Evolutionary conservation across 2,113 vertebrate species (phyloP).

Genomic region (Gavia stellata): DNA sequence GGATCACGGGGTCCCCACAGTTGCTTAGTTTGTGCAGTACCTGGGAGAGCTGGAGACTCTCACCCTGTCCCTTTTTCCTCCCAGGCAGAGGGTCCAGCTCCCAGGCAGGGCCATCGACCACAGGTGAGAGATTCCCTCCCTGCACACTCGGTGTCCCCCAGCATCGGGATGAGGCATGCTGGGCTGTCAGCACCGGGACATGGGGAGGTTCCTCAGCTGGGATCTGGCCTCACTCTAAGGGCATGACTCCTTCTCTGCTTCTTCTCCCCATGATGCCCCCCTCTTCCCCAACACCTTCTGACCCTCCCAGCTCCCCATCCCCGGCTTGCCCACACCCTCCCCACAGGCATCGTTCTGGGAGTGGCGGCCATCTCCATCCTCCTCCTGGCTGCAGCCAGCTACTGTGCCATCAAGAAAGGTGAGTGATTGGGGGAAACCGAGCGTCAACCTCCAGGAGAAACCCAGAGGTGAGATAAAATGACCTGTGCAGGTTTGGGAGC

Average conservation of each 20-base stretch:
- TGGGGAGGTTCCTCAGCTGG: accelerated
- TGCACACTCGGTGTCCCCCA: no score
- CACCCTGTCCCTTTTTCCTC: not conserved
- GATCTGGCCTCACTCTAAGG: not conserved
- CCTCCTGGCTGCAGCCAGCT: not conserved
- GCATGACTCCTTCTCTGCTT: not conserved
- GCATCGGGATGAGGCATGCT: accelerated
- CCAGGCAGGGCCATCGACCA: not conserved
- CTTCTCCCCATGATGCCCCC: accelerated
- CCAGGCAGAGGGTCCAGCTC: not conserved
- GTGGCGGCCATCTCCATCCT: not conserved
- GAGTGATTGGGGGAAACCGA: not conserved
- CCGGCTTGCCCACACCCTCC: accelerated
- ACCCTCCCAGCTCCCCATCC: no score
- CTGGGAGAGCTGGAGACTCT: not conserved
- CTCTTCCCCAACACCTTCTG: not conserved
- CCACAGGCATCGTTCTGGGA: not conserved
- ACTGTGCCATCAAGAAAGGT: not conserved
- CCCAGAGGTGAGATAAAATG: not conserved
- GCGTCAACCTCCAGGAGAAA: not conserved
- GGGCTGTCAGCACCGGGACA: not conserved
- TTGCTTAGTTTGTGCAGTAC: not conserved
- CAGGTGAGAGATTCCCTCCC: not conserved
- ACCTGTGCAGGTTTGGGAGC: accelerated
- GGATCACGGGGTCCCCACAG: no score